These are phyloP conservation scores for Aphelocoma coerulescens DNA, from an alignment of 2,113 vertebrate genomes.

Conservation along the genomic window DNA sequence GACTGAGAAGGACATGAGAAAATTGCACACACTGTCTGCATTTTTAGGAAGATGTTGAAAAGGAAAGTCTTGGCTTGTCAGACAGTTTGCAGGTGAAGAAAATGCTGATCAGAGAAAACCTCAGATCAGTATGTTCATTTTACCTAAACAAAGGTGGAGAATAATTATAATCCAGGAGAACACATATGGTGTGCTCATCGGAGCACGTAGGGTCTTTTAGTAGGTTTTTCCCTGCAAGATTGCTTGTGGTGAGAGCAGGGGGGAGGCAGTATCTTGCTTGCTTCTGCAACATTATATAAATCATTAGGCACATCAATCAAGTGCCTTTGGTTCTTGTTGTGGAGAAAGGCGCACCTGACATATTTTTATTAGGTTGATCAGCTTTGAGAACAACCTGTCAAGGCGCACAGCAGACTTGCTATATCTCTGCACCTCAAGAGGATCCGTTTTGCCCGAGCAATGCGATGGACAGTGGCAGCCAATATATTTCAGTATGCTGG, in stretches of 20 bases:
- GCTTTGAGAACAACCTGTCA: fast-evolving
- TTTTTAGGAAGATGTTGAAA: neutral
- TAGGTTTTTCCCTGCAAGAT: neutral
- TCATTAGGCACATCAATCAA: neutral
- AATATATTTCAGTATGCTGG: neutral
- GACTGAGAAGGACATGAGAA: neutral
- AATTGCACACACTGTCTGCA: neutral
- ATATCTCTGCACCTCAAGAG: neutral
- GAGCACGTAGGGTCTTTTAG: neutral
- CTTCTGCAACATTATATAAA: neutral
- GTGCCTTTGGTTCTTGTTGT: neutral
- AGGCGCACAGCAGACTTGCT: neutral
- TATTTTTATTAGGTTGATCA: neutral
- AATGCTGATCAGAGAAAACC: neutral
- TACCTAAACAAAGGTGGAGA: neutral
- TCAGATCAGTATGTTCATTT: neutral
- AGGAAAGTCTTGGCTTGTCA: neutral
- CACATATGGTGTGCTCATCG: neutral
- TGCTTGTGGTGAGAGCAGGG: neutral
- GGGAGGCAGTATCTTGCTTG: neutral
- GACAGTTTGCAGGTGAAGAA: neutral
- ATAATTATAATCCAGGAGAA: neutral
- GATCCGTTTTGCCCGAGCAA: neutral
- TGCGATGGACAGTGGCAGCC: no score
- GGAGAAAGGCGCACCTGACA: neutral